phyloP scores from a whole-genome alignment of 2,797 vertebrate genomes.

The Chelon labrosus region DNA sequence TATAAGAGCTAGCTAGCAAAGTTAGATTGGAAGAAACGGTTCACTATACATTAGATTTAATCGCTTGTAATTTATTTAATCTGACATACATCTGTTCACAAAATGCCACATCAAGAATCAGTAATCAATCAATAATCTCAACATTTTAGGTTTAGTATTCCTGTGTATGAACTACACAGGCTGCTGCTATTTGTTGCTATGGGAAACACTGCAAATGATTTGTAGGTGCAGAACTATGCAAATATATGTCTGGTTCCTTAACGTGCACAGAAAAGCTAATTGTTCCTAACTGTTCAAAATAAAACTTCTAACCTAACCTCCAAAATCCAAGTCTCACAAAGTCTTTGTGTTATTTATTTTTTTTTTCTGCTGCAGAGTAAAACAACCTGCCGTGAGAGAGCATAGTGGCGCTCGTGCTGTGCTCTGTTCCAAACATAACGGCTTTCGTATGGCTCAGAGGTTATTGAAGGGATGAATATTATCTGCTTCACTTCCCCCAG shows the following conservation, averaged over 20 bases:
- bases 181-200: no score
- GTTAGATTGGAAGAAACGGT: no score
- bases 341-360: not conserved
- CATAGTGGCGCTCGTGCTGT: constrained; percentile 49
- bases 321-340: not conserved
- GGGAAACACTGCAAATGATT: no score
- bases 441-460: constrained; percentile 70
- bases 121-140: no score
- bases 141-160: no score
- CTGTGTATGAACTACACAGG: no score
- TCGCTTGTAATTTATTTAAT: no score
- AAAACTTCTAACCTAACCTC: not conserved
- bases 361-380: constrained; percentile 15
- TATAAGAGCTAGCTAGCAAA: no score
- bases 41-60: no score
- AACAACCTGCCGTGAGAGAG: constrained; percentile 67
- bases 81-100: no score
- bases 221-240: no score
- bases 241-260: not conserved
- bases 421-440: constrained; percentile 63
- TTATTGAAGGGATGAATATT: constrained; percentile 67
- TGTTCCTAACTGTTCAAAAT: not conserved
- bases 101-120: no score
- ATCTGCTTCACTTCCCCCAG: constrained; percentile 69
- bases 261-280: not conserved